phyloP scores from a whole-genome alignment of 1,140 invertebrate species.

The Drosophila bocki region DNA sequence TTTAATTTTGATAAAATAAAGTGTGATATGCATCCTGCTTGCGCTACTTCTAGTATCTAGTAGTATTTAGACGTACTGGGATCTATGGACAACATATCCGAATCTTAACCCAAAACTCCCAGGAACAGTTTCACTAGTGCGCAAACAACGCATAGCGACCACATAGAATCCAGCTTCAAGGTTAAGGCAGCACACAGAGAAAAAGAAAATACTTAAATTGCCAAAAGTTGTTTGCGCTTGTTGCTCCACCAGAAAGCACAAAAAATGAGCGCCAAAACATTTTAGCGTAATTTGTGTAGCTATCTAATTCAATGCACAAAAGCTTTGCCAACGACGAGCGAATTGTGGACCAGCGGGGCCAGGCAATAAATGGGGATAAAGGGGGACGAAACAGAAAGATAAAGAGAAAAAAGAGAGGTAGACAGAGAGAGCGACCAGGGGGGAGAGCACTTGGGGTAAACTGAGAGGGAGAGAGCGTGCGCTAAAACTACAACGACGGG shows the following conservation, averaged over 20 bases:
- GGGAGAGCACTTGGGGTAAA: constrained; percentile 1
- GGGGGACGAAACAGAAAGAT: constrained; percentile 4
- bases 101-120: not conserved
- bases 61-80: not conserved
- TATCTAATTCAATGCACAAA: constrained; percentile 78
- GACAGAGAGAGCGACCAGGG: not conserved
- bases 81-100: not conserved
- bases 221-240: constrained; percentile 69
- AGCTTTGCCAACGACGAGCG: constrained; percentile 46
- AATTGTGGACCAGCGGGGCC: not conserved
- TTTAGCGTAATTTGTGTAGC: constrained; percentile 76
- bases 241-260: constrained; percentile 49
- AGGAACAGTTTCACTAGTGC: not conserved
- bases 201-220: constrained; percentile 42
- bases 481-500: constrained; percentile 64
- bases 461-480: constrained; percentile 6
- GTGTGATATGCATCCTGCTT: not conserved
- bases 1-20: not conserved
- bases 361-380: not conserved
- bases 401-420: constrained; percentile 1
- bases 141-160: constrained; percentile 7
- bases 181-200: constrained; percentile 64
- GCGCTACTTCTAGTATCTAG: not conserved
- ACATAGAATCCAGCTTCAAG: constrained; percentile 63
- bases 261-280: constrained; percentile 75